phyloP scores from a whole-genome alignment of 1,140 invertebrate species.

The Hylaeus anthracinus region DNA sequence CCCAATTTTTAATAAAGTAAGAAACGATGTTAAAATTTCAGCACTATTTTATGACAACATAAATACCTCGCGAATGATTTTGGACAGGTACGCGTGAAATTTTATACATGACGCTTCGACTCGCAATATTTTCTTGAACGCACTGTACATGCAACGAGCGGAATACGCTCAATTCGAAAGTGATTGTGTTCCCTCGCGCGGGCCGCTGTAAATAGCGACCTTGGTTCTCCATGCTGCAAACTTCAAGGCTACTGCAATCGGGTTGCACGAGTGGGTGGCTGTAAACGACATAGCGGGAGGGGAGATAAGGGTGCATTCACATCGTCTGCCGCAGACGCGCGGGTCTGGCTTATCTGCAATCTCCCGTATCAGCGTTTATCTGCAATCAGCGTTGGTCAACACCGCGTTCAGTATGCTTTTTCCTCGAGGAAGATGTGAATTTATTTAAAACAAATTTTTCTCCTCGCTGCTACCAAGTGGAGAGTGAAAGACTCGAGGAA shows the following conservation, averaged over 20 bases:
- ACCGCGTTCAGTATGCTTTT: not conserved
- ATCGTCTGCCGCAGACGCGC: conserved; percentile 37
- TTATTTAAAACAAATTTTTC: conserved; percentile 11
- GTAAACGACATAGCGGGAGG: conserved; percentile 46
- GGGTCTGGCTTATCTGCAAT: conserved; percentile 26
- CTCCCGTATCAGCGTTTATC: conserved; percentile 25
- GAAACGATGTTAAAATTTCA: no score
- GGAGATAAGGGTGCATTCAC: conserved; percentile 63
- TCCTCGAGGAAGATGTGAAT: not conserved
- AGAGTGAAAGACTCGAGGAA: no score
- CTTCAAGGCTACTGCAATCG: conserved; percentile 66
- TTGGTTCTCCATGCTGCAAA: conserved; percentile 64
- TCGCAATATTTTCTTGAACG: conserved; percentile 23
- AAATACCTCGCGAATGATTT: not conserved
- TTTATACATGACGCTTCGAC: not conserved
- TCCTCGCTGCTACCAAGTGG: not conserved
- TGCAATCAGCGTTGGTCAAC: conserved; percentile 8
- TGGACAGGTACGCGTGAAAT: not conserved
- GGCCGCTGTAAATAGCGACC: conserved; percentile 65
- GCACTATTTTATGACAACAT: no score
- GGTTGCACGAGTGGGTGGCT: conserved; percentile 58
- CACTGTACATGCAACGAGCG: conserved; percentile 26
- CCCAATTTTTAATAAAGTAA: no score
- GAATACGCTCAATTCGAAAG: conserved; percentile 57
- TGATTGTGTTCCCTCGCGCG: conserved; percentile 60